phyloP scores from a whole-genome alignment of 1,140 invertebrate genomes.

The Drosophila nebulosa region DNA sequence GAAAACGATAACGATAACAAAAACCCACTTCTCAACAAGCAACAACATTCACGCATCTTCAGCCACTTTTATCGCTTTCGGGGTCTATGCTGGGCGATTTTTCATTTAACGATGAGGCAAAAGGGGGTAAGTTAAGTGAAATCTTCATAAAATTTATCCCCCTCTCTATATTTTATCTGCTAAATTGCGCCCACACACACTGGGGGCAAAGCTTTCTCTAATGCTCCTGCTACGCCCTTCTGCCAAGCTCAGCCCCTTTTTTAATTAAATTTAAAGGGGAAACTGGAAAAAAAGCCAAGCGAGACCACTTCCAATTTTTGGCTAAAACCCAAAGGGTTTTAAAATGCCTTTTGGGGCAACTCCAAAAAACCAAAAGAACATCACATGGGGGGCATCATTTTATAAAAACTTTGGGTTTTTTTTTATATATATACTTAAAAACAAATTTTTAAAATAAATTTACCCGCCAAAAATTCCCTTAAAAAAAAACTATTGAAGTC shows the following conservation, averaged over 20 bases:
- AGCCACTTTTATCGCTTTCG: conserved; percentile 86
- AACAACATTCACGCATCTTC: conserved; percentile 75
- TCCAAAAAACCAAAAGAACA: no score
- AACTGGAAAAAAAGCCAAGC: conserved; percentile 23
- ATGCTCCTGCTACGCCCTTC: not conserved
- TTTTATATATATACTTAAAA: no score
- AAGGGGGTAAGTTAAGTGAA: conserved; percentile 61
- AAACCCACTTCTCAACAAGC: conserved; percentile 11
- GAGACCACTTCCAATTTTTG: not conserved
- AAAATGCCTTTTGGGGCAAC: not conserved
- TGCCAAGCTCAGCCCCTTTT: not conserved
- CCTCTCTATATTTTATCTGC: not conserved
- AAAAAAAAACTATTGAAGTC: no score
- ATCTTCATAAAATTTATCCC: not conserved
- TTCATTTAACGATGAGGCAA: conserved; percentile 88
- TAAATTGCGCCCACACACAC: not conserved
- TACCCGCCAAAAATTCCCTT: no score
- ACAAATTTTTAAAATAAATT: no score
- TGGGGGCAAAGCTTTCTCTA: not conserved
- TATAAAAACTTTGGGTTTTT: no score
- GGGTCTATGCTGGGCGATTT: conserved; percentile 90
- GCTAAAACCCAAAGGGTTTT: not conserved
- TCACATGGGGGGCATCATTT: no score
- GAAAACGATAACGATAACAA: not conserved
- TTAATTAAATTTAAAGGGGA: conserved; percentile 48